Evolutionary conservation across 1,140 invertebrate genomes (phyloP).

Genomic region (Drosophila lacertosa): DNA sequence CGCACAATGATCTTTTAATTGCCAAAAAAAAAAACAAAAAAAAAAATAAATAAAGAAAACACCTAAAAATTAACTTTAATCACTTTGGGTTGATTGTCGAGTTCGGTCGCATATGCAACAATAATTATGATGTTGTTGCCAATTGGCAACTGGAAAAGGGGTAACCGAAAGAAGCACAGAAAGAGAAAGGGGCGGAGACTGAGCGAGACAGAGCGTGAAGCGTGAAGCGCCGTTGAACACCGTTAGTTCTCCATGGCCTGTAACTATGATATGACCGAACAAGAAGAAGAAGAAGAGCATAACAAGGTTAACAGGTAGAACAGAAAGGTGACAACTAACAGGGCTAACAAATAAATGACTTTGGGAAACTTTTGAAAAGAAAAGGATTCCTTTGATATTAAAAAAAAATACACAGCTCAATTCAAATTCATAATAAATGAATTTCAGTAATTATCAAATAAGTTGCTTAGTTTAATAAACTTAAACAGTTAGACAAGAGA

Average conservation of each 20-base stretch:
- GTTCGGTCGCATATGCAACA: slow-evolving; percentile 16
- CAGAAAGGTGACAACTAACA: not conserved
- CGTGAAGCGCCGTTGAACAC: slow-evolving; percentile 23
- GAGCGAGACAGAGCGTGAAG: slow-evolving; percentile 55
- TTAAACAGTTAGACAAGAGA: too few relatives aligned
- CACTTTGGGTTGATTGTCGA: slow-evolving; percentile 42
- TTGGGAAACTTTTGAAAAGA: too few relatives aligned
- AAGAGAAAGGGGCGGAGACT: slow-evolving; percentile 36
- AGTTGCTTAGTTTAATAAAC: too few relatives aligned
- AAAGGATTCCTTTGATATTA: too few relatives aligned
- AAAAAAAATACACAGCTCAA: too few relatives aligned
- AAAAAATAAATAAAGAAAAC: slow-evolving; percentile 5
- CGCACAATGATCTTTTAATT: slow-evolving; percentile 80
- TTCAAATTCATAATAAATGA: too few relatives aligned
- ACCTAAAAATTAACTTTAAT: slow-evolving; percentile 73
- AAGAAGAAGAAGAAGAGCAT: not conserved
- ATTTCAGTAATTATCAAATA: too few relatives aligned
- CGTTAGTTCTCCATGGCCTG: not conserved
- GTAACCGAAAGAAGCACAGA: too few relatives aligned
- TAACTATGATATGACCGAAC: slow-evolving; percentile 13
- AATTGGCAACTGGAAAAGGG: slow-evolving; percentile 43
- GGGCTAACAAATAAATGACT: too few relatives aligned
- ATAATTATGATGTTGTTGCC: slow-evolving; percentile 56
- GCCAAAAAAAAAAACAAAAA: not conserved
- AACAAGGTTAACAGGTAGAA: not conserved